A percentile compares a stretch with the other conserved stretches of the same genome.
Evolutionary conservation across 2,888 invertebrate species (phyloP).

Genomic region (Aphidoletes aphidimyza): DNA sequence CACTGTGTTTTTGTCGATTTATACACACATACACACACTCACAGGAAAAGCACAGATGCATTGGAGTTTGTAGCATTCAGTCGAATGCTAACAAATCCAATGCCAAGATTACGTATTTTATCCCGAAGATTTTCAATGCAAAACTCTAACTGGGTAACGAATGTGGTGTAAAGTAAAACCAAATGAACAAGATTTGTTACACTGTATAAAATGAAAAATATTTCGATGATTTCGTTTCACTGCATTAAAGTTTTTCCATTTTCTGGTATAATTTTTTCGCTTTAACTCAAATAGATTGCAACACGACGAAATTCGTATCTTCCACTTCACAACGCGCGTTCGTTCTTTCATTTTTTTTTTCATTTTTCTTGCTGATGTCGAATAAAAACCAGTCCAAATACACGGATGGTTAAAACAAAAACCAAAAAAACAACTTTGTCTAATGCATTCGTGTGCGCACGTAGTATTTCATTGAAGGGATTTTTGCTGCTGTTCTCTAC

Average conservation of each 20-base stretch:
- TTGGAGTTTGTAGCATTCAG: not conserved
- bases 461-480: not conserved
- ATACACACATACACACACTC: not conserved
- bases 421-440: not conserved
- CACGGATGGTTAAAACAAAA: not conserved
- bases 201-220: conserved; percentile 6
- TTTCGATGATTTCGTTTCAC: conserved; percentile 30
- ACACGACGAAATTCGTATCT: not conserved
- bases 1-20: not conserved
- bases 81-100: not conserved
- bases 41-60: not conserved
- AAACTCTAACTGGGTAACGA: not conserved
- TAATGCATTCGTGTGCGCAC: not conserved
- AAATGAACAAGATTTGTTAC: conserved; percentile 27
- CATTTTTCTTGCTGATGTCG: too few species aligned
- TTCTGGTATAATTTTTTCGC: not conserved
- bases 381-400: not conserved
- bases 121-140: not conserved
- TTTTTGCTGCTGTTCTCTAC: not conserved
- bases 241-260: conserved; percentile 35
- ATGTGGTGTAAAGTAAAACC: not conserved
- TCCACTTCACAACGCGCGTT: too few species aligned
- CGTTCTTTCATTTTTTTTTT: too few species aligned
- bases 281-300: not conserved
- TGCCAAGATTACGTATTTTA: conserved; percentile 9